Evolutionary conservation across 2,888 invertebrate genomes (phyloP).

Genomic region (Lasioglossum pauxillum): DNA sequence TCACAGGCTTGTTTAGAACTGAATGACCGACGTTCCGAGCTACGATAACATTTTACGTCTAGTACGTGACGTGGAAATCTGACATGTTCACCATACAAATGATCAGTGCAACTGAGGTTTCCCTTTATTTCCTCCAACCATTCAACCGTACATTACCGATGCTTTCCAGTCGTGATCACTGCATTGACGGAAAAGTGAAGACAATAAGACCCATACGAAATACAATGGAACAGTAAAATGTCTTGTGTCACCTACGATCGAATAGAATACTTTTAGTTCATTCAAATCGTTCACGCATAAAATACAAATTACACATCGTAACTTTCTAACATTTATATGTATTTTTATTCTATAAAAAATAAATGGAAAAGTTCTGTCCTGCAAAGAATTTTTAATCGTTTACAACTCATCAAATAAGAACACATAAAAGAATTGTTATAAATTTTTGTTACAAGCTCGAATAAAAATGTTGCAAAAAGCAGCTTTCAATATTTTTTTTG

Average conservation of each 20-base stretch:
- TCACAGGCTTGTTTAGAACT: constrained; percentile 31
- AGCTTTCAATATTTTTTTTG: too few species aligned
- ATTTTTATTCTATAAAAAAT: neutral
- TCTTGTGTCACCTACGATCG: neutral
- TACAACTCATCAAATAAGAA: too few species aligned
- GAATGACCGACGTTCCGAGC: constrained; percentile 21
- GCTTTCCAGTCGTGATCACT: neutral
- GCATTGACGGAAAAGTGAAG: neutral
- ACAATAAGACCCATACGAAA: neutral
- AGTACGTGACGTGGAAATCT: constrained; percentile 13
- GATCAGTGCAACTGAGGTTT: neutral
- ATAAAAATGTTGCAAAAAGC: neutral
- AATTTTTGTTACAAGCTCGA: too few species aligned
- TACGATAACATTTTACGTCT: constrained; percentile 40
- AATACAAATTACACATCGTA: too few species aligned
- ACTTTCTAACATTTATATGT: neutral
- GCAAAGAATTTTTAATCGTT: neutral
- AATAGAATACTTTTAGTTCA: neutral
- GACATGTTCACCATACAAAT: constrained; percentile 14
- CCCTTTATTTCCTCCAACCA: constrained; percentile 36
- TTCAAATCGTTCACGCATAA: neutral
- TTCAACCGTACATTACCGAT: neutral
- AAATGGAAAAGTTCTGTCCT: neutral
- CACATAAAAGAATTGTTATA: too few species aligned
- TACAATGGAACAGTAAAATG: neutral